Evolutionary conservation across 2,113 vertebrate genomes (phyloP).

Genomic region (Tupaia tana): DNA sequence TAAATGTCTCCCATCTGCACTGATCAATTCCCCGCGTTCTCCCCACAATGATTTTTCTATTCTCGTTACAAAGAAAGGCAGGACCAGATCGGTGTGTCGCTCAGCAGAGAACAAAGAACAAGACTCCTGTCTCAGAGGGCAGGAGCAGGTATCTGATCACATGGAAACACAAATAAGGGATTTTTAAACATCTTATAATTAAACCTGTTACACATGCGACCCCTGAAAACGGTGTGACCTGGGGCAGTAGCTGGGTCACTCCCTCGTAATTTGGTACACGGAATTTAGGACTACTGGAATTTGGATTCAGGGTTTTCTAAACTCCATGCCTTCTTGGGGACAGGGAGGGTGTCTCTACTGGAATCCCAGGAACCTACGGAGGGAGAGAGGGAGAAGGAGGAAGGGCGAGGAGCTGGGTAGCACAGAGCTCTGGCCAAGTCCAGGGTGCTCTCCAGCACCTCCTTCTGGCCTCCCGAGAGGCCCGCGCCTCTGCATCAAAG

Average conservation of each 20-base stretch:
- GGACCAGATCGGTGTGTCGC: neutral
- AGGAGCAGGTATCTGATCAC: constrained; percentile 1
- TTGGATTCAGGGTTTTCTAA: constrained; percentile 45
- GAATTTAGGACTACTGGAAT: neutral
- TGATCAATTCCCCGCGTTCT: constrained; percentile 33
- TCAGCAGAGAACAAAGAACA: constrained; percentile 51
- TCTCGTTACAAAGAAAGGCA: constrained; percentile 52
- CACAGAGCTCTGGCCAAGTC: neutral
- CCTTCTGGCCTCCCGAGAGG: neutral
- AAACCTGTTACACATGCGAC: neutral
- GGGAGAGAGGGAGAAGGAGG: neutral
- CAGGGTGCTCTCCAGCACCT: neutral
- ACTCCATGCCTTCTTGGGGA: neutral
- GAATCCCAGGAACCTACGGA: neutral
- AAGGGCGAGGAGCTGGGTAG: neutral
- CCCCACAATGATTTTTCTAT: constrained; percentile 45
- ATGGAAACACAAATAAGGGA: neutral
- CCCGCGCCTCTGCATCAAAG: neutral
- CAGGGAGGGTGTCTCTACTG: neutral
- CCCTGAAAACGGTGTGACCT: neutral
- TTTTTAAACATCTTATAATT: neutral
- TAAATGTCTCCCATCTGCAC: constrained; percentile 29
- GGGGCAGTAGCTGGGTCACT: neutral
- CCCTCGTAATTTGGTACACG: neutral
- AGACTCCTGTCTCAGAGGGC: neutral